A percentile compares a stretch with the other conserved stretches of the same genome.
Conservation (phyloP, 2,113 vertebrate genomes). For the Osmerus mordax region DNA sequence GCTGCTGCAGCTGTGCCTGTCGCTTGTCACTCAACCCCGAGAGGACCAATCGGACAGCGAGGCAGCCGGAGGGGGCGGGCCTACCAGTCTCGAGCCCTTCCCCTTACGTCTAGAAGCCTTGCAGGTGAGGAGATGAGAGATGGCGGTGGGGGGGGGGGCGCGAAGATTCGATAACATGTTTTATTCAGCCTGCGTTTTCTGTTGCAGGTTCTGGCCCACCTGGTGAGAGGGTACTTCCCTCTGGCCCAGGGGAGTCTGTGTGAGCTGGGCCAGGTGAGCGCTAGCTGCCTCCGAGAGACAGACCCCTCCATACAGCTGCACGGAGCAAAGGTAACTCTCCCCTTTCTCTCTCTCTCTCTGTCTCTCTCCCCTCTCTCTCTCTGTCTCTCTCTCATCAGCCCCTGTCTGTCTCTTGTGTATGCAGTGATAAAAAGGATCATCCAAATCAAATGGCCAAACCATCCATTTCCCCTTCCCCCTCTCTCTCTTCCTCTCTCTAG, state of each 20-base stretch:
- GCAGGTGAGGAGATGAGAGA: conserved; percentile 74
- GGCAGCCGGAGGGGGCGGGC: conserved; percentile 13
- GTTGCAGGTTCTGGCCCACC: conserved; percentile 83
- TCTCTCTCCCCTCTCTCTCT: background rate
- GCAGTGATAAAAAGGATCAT: too few species aligned
- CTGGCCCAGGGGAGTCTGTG: conserved; percentile 77
- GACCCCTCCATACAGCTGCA: conserved; percentile 91
- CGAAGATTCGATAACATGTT: background rate
- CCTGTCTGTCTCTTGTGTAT: background rate
- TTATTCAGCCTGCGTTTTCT: background rate
- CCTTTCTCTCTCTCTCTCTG: background rate
- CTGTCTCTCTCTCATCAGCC: background rate
- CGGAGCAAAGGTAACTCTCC: conserved; percentile 82
- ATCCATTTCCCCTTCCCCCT: conserved; percentile 1
- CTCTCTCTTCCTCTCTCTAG: conserved; percentile 59
- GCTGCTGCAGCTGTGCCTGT: conserved; percentile 84
- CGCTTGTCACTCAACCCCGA: conserved; percentile 75
- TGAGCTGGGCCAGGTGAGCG: conserved; percentile 85
- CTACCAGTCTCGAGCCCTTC: conserved; percentile 74
- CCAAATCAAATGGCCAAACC: too few species aligned
- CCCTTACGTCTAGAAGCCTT: conserved; percentile 89
- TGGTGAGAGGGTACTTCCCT: conserved; percentile 91
- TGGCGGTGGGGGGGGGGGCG: background rate
- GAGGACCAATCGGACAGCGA: conserved; percentile 84
- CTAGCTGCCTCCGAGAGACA: conserved; percentile 83